Evolutionary conservation across 2,888 invertebrate species (phyloP).

Genomic region (Himalopsyche japonica): DNA sequence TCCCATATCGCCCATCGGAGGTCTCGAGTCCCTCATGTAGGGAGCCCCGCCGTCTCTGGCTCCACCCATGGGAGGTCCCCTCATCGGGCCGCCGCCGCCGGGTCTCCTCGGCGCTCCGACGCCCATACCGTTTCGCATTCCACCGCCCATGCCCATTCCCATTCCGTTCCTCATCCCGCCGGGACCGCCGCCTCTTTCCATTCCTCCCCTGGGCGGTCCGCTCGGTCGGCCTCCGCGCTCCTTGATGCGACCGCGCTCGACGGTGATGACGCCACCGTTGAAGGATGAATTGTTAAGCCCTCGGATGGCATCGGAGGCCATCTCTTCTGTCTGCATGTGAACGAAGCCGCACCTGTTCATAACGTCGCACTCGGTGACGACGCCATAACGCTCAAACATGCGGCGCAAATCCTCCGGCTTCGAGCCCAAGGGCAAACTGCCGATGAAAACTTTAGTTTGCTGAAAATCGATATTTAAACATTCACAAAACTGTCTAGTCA

Average conservation of each 20-base stretch:
- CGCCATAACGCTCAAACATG: constrained; percentile 84
- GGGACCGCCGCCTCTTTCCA: constrained; percentile 48
- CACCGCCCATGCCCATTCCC: constrained; percentile 44
- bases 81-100: constrained; percentile 48
- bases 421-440: constrained; percentile 84
- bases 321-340: constrained; percentile 82
- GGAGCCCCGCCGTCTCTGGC: constrained; percentile 46
- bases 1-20: constrained; percentile 44
- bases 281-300: constrained; percentile 80
- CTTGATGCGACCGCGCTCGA: constrained; percentile 81
- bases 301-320: constrained; percentile 80
- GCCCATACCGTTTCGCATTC: constrained; percentile 46
- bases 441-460: constrained; percentile 90
- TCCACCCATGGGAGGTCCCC: constrained; percentile 50
- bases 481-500: background rate
- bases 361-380: constrained; percentile 91
- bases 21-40: constrained; percentile 53
- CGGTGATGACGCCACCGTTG: constrained; percentile 82
- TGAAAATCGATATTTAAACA: constrained; percentile 47
- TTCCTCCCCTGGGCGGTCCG: constrained; percentile 51
- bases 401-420: constrained; percentile 80
- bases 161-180: constrained; percentile 39
- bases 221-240: constrained; percentile 62
- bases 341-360: constrained; percentile 95
- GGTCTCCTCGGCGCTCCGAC: constrained; percentile 45